Evolutionary conservation across 2,797 vertebrate species (phyloP), one percentile per base, ranked within the genome.

Genomic region (Muscicapa comitata): DNA sequence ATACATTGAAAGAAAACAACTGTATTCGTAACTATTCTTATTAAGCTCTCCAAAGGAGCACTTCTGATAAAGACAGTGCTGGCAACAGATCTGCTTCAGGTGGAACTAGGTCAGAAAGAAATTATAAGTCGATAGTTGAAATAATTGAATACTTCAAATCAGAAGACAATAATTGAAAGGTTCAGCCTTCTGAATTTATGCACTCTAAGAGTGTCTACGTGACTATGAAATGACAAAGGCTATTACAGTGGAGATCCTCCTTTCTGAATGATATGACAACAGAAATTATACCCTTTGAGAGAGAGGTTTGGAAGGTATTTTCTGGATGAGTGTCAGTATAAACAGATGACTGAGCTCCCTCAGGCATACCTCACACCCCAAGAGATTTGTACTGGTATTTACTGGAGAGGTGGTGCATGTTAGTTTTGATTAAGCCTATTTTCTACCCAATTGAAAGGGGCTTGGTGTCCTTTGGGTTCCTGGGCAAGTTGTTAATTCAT

Each of bases 31-130:
- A 61, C 40, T 81, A 13, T 54, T 92, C 40, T 81, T 76, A 79
- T 12, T 63, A 82, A 89, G 53, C 48, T 57, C 53, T 86, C 53
- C 67, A 71, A 94, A 90, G 48, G 51, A 78, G 40, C 31, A 23
- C 29, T 84, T 84, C 51, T 88, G 88, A 84, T 68, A 78, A 75
- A 86, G 35, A 61, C 54, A 53, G 43, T 70, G 55, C 43, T 73
- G 43, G 47, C 70, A 94, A n/a, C 31, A 73, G 29, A 79, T 77
- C 50, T 87, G 53, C 63, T 90, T 74, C 63, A 83, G 72, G 75
- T 92, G 38, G 67, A 95, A 82, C 48, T 59, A 73, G 78, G 80
- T 84, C 92, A 91, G n/a, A 25, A 63, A 85, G 63, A 90, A 88
- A 87, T 25, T 23, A 7, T 57, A 86, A 89, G 74, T 76, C 45